Evolutionary conservation across 2,797 vertebrate species (phyloP).

Genomic region (Lerista edwardsae): DNA sequence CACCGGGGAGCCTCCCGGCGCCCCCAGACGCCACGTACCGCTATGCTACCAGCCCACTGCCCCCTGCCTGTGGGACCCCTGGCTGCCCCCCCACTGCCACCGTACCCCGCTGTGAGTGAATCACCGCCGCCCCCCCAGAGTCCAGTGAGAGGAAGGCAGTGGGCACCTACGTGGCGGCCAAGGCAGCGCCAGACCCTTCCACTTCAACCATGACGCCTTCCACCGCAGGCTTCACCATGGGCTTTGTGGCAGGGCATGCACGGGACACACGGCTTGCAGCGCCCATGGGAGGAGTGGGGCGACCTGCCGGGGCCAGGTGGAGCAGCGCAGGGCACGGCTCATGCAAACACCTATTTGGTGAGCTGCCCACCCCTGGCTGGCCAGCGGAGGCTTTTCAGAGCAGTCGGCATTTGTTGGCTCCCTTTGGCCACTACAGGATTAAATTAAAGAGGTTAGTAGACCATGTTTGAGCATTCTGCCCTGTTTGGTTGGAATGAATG

Average conservation of each 20-base stretch:
- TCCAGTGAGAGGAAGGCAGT: constrained; percentile 65
- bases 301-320: constrained; percentile 17
- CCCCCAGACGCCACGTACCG: too few relatives aligned
- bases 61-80: too few relatives aligned
- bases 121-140: constrained; percentile 16
- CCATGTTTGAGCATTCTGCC: too few relatives aligned
- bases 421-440: too few relatives aligned
- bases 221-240: constrained; percentile 83
- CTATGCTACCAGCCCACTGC: too few relatives aligned
- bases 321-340: too few relatives aligned
- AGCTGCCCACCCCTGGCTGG: too few relatives aligned
- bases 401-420: background rate
- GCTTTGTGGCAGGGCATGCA: background rate
- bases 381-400: too few relatives aligned
- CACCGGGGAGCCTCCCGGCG: constrained; percentile 20
- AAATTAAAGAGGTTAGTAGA: too few relatives aligned
- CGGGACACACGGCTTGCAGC: background rate
- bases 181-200: constrained; percentile 64
- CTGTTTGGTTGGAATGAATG: too few relatives aligned
- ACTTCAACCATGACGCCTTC: constrained; percentile 83
- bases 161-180: constrained; percentile 53
- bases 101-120: background rate
- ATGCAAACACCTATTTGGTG: too few relatives aligned
- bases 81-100: too few relatives aligned
- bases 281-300: background rate